These are phyloP conservation scores for Apostichopus japonicus DNA, from an alignment of 35 echinoderm and acorn worm genomes.

Conservation along the genomic window DNA sequence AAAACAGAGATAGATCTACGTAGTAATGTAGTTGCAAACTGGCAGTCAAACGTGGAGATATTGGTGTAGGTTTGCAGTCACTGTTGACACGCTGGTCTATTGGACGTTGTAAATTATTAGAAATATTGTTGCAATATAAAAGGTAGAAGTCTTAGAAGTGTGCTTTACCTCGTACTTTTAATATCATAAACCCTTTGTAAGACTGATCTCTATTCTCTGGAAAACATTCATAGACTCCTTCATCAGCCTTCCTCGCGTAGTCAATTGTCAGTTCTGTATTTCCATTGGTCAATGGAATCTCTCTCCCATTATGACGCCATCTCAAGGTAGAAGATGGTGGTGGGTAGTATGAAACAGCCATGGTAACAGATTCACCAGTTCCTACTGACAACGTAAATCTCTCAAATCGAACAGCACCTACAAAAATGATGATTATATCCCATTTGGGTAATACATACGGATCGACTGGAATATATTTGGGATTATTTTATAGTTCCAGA, in stretches of 20 bases:
- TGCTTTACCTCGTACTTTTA: slow-evolving; percentile 13
- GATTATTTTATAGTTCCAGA: too few species aligned
- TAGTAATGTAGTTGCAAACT: too few species aligned
- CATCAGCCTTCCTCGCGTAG: slow-evolving; percentile 10
- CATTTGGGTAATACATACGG: too few species aligned
- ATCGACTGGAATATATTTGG: too few species aligned
- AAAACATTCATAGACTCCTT: slow-evolving; percentile 38
- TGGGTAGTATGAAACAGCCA: not conserved
- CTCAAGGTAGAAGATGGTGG: not conserved
- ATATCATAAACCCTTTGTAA: not conserved
- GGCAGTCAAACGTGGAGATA: too few species aligned
- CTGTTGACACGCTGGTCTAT: not conserved
- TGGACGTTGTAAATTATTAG: too few species aligned
- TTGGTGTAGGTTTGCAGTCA: not conserved
- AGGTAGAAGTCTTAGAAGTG: too few species aligned
- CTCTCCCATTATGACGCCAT: slow-evolving; percentile 14
- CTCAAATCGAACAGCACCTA: not conserved
- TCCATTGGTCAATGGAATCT: not conserved
- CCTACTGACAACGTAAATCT: slow-evolving; percentile 17
- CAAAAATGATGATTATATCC: too few species aligned
- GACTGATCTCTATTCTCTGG: not conserved
- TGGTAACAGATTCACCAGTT: not conserved
- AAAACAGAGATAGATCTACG: too few species aligned
- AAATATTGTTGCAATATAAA: too few species aligned
- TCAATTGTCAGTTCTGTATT: not conserved